Conservation (phyloP, 2,113 vertebrate genomes). For the Thalassoma bifasciatum region DNA sequence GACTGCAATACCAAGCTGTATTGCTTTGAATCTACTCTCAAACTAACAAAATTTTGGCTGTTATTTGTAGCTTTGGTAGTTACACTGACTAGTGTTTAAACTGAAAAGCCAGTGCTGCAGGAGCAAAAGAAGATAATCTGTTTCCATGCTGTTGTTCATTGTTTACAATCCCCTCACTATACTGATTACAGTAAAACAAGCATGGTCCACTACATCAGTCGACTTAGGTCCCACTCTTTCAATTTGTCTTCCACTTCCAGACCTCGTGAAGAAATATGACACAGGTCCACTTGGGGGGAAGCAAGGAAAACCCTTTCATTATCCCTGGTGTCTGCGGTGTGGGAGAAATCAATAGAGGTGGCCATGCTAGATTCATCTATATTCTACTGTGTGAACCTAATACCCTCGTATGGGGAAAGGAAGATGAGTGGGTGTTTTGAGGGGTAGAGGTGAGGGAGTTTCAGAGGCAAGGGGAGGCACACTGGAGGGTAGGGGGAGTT, state of each 20-base stretch:
- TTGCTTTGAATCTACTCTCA: too few species aligned
- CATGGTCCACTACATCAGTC: constrained; percentile 9
- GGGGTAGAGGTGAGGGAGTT: constrained; percentile 61
- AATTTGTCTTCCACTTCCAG: constrained; percentile 45
- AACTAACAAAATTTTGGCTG: not conserved
- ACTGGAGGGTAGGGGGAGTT: constrained; percentile 45
- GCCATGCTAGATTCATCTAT: constrained; percentile 73
- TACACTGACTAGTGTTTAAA: not conserved
- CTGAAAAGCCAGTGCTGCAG: not conserved
- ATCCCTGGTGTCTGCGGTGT: constrained; percentile 69
- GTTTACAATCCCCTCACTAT: constrained; percentile 12
- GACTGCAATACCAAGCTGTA: too few species aligned
- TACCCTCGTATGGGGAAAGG: constrained; percentile 57
- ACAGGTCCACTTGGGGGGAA: constrained; percentile 35
- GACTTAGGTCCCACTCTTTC: constrained; percentile 33
- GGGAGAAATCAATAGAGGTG: constrained; percentile 77
- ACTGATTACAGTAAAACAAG: constrained; percentile 28
- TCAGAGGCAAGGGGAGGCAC: constrained; percentile 16
- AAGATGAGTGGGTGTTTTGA: constrained; percentile 66
- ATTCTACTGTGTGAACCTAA: constrained; percentile 76
- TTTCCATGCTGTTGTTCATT: not conserved
- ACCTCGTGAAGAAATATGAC: constrained; percentile 68
- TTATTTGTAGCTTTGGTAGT: not conserved
- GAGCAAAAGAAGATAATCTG: not conserved
- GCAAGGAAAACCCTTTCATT: constrained; percentile 76